These are phyloP conservation scores for Callimorpha dominula DNA, from an alignment of 2,888 invertebrate genomes.

Conservation along the genomic window DNA sequence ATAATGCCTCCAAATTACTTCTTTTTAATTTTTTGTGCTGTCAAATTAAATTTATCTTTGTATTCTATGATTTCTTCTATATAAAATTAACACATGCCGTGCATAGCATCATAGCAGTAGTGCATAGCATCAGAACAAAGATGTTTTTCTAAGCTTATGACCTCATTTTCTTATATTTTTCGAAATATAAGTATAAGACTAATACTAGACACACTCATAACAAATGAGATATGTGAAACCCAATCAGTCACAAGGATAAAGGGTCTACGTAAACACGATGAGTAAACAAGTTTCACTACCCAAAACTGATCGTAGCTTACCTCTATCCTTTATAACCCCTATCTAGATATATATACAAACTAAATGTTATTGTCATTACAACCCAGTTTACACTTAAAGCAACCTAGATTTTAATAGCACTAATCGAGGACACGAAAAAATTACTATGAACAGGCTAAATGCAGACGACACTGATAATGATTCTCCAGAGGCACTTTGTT, in stretches of 20 bases:
- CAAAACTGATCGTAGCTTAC: not conserved
- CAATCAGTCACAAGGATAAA: conserved; percentile 25
- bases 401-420: not conserved
- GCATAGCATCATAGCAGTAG: too few species aligned
- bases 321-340: not conserved
- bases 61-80: not conserved
- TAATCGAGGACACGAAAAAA: not conserved
- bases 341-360: not conserved
- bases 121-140: not conserved
- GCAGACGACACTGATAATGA: not conserved
- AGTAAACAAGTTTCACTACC: conserved; percentile 10
- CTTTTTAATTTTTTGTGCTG: not conserved
- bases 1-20: too few species aligned
- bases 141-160: not conserved
- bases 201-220: not conserved
- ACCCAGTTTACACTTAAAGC: not conserved
- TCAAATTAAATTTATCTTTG: not conserved
- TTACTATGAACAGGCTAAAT: not conserved
- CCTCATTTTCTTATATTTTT: not conserved
- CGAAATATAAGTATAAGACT: not conserved
- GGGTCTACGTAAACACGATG: conserved; percentile 10
- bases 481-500: too few species aligned
- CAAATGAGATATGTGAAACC: not conserved
- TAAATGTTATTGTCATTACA: not conserved
- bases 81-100: not conserved